Evolutionary conservation across 2,113 vertebrate genomes (phyloP).

Genomic region (Dinomys branickii): DNA sequence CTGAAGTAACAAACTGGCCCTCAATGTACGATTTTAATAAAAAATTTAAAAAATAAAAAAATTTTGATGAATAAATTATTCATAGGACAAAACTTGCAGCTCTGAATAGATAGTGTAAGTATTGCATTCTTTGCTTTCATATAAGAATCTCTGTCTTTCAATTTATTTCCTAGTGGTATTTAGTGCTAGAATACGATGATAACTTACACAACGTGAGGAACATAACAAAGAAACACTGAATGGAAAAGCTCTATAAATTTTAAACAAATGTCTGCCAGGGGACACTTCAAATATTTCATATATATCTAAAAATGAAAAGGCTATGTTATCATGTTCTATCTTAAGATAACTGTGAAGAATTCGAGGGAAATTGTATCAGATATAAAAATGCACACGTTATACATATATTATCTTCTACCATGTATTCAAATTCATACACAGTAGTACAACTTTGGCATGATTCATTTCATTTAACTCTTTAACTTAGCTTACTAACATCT

Average conservation of each 20-base stretch:
- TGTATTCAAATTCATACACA: neutral
- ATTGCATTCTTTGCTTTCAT: neutral
- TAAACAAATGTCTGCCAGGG: neutral
- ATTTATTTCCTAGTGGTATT: constrained; percentile 44
- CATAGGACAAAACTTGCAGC: neutral
- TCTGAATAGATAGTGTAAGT: neutral
- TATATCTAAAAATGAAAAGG: constrained; percentile 12
- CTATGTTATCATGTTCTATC: neutral
- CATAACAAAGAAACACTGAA: constrained; percentile 45
- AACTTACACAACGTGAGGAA: constrained; percentile 29
- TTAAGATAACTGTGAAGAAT: constrained; percentile 27
- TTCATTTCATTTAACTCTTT: constrained; percentile 11
- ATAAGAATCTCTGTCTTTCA: neutral
- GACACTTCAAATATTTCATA: neutral
- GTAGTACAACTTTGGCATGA: neutral
- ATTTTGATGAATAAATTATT: neutral
- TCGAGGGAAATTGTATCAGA: neutral
- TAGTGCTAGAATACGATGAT: constrained; percentile 56
- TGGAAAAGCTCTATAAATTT: constrained; percentile 12
- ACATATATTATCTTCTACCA: neutral
- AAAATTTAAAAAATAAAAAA: neutral
- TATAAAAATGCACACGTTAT: neutral
- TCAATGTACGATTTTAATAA: neutral
- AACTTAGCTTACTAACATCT: neutral
- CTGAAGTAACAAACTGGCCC: neutral